Evolutionary conservation across 30 jellyfish, hydroid and myxozoan genomes (phyloP).

Genomic region (Hydractinia symbiolongicarpus): DNA sequence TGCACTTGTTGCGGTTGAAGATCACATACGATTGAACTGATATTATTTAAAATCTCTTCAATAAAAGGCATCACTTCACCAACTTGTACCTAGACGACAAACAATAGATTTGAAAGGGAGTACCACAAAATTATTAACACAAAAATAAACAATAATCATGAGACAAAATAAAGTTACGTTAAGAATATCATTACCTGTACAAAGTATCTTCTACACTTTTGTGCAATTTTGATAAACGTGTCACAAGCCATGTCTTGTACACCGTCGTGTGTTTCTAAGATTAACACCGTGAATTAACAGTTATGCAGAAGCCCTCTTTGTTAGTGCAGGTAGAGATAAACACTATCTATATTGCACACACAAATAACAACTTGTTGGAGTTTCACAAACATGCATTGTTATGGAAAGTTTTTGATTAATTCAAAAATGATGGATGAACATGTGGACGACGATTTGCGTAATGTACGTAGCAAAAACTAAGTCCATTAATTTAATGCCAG

Average conservation of each 20-base stretch:
- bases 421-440: too few species aligned
- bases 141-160: too few species aligned
- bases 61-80: slow-evolving; percentile 99
- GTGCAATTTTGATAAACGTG: slow-evolving; percentile 94
- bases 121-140: too few species aligned
- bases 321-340: neutral
- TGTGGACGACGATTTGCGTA: too few species aligned
- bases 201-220: slow-evolving; percentile 87
- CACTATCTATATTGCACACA: neutral
- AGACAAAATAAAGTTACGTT: too few species aligned
- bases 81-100: slow-evolving; percentile 63
- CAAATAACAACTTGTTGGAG: neutral
- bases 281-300: neutral
- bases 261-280: slow-evolving; percentile 96
- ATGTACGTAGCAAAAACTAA: too few species aligned
- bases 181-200: slow-evolving; percentile 53
- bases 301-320: neutral
- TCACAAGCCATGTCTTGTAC: slow-evolving; percentile 99
- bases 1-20: slow-evolving; percentile 99
- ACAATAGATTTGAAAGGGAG: neutral
- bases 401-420: too few species aligned
- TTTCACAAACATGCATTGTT: neutral
- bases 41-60: slow-evolving; percentile 91
- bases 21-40: slow-evolving; percentile 93
- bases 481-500: too few species aligned